A percentile compares a stretch with the other conserved stretches of the same genome.
Conservation (phyloP, 2,888 invertebrate genomes). For the Leptopilina drosophilae region DNA sequence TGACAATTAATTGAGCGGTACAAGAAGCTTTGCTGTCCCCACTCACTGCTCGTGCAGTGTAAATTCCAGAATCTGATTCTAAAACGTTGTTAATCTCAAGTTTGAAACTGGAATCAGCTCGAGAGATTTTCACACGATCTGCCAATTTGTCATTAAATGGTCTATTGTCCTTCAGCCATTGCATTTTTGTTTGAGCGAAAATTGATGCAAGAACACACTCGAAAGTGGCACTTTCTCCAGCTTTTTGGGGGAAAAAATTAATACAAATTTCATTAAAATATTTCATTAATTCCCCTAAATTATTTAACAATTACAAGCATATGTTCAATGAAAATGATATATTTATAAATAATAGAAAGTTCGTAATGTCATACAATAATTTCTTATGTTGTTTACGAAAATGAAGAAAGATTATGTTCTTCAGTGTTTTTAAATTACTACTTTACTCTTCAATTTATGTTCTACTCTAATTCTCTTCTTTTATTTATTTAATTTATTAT, state of each 20-base stretch:
- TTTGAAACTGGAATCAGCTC: conserved; percentile 81
- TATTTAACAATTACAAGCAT: conserved; percentile 19
- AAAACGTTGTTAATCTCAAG: conserved; percentile 86
- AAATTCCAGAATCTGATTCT: conserved; percentile 90
- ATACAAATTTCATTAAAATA: conserved; percentile 26
- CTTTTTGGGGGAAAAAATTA: conserved; percentile 76
- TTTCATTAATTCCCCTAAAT: background rate
- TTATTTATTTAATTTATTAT: no score
- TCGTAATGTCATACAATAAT: conserved; percentile 10
- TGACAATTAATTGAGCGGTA: conserved; percentile 92
- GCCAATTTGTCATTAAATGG: conserved; percentile 86
- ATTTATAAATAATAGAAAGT: background rate
- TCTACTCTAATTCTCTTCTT: no score
- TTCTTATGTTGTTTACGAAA: background rate
- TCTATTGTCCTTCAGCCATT: conserved; percentile 93
- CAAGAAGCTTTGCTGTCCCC: conserved; percentile 88
- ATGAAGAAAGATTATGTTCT: background rate
- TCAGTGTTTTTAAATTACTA: background rate
- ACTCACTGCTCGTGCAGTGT: conserved; percentile 92
- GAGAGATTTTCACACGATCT: conserved; percentile 84
- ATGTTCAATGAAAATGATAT: conserved; percentile 29
- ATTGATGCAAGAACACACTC: conserved; percentile 85
- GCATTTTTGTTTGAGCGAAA: conserved; percentile 80
- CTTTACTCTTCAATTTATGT: background rate
- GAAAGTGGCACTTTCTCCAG: conserved; percentile 89